Evolutionary conservation across 2,113 vertebrate species (phyloP).

Genomic region (Fregetta grallaria): DNA sequence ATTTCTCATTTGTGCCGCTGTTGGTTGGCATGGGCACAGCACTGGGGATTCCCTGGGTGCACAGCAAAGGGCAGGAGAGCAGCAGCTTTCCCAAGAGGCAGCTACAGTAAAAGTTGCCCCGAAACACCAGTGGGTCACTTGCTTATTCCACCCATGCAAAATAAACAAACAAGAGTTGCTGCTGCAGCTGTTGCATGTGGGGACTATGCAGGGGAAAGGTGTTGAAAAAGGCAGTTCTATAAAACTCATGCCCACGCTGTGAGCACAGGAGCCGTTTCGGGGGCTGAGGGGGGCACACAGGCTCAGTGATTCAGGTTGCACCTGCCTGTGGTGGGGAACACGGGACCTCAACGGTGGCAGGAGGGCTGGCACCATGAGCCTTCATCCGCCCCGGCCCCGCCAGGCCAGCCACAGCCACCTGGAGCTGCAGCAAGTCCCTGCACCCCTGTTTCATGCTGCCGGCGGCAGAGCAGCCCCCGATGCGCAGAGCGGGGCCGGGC

Average conservation of each 20-base stretch:
- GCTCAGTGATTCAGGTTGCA: not conserved
- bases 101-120: not conserved
- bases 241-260: fast-evolving
- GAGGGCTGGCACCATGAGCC: not conserved
- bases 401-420: not conserved
- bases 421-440: not conserved
- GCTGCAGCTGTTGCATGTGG: not conserved
- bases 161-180: not conserved
- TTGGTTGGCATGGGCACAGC: not conserved
- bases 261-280: not conserved
- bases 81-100: not conserved
- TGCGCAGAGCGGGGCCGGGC: fast-evolving
- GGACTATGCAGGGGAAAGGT: not conserved
- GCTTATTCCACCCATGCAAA: not conserved
- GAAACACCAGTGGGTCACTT: not conserved
- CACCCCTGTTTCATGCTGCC: fast-evolving
- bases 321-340: not conserved
- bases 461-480: not conserved
- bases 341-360: not conserved
- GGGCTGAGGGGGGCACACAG: too few relatives aligned
- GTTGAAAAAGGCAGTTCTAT: not conserved
- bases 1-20: not conserved
- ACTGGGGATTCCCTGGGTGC: not conserved
- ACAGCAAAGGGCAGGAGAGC: not conserved
- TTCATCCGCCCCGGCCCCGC: not conserved